Evolutionary conservation across 2,113 vertebrate species (phyloP), one percentile per base, ranked within the genome.

Genomic region (Tyrannus savana): DNA sequence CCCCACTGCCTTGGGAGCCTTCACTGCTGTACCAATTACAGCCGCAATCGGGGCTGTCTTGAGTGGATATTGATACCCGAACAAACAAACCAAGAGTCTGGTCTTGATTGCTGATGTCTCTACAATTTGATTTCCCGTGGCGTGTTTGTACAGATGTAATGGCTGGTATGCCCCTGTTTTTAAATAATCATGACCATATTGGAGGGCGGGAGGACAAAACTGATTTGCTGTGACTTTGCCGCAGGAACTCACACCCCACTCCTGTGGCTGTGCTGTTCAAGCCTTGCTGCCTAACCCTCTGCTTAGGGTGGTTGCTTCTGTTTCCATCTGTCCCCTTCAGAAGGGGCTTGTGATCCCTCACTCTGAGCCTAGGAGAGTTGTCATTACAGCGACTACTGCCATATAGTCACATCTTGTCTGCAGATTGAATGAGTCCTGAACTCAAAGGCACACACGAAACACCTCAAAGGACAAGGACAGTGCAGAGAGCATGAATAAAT

Each of bases 101-200:
- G 83, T 81, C 79, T 94, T 94, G 90, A 95, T 93, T 96, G 85
- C 68, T 71, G 58, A 42, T 85, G 77, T 88, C 95, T 95, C 75
- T 81, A 83, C 80, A 81, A 4, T 92, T 94, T 77, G 74, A 68
- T 72, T 96, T 97, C 92, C 96, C 90, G 89, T 93, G 88, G 89
- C 0, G 14, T 94, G 93, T 95, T 95, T 92, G 93, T 87, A 90
- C 83, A 90, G 87, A 90, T 96, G 84, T 91, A 83, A 87, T 39
- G 80, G 64, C 84, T 94, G 83, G 30, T 95, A 76, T 84, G 78
- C 47, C 62, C n/a, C 53, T 80, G 89, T 25, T 84, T 95, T 93
- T 47, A 78, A 93, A 72, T 91, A 86, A 90, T 94, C 77, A 85
- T 0, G 37, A 87, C 82, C 84, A 84, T 60, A 59, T 3, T 74